A percentile compares a stretch with the other conserved stretches of the same genome.
Evolutionary conservation across 2,797 vertebrate genomes (phyloP).

Genomic region (Danio aesculapii): DNA sequence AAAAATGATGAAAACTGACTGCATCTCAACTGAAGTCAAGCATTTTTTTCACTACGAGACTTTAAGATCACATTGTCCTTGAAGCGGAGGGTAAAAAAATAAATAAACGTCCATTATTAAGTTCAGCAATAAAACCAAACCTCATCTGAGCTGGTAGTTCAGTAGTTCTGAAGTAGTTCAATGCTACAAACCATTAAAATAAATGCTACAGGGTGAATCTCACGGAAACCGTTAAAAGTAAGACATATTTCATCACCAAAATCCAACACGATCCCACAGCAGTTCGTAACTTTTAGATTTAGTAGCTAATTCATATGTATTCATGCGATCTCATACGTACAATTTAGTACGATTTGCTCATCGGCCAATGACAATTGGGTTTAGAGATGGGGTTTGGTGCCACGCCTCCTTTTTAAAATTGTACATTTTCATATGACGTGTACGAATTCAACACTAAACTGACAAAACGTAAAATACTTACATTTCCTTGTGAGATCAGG

Average conservation of each 20-base stretch:
- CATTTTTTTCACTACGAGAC: slow-evolving; percentile 19
- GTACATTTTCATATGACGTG: too few species aligned
- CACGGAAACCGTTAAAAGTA: neutral
- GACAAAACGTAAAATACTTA: too few species aligned
- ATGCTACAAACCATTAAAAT: slow-evolving; percentile 42
- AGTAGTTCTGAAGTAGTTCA: slow-evolving; percentile 32
- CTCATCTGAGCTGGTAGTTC: slow-evolving; percentile 30
- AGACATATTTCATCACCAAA: slow-evolving; percentile 26
- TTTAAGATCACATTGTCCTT: slow-evolving; percentile 5
- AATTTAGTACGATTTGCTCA: too few species aligned
- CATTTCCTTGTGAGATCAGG: too few species aligned
- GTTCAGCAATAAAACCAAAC: slow-evolving; percentile 42
- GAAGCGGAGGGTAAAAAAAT: slow-evolving; percentile 10
- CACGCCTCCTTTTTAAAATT: too few species aligned
- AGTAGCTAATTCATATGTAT: too few species aligned
- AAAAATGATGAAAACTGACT: slow-evolving; percentile 5
- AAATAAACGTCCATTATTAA: neutral
- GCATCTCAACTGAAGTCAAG: slow-evolving; percentile 23
- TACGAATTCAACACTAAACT: too few species aligned
- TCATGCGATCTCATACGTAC: too few species aligned
- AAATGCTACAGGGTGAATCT: slow-evolving; percentile 16
- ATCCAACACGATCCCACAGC: too few species aligned
- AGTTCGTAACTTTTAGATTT: too few species aligned
- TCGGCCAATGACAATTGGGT: too few species aligned
- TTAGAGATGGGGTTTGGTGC: too few species aligned